A percentile compares a stretch with the other conserved stretches of the same genome.
Evolutionary conservation across 2,888 invertebrate species (phyloP).

Genomic region (Cantharis lateralis): DNA sequence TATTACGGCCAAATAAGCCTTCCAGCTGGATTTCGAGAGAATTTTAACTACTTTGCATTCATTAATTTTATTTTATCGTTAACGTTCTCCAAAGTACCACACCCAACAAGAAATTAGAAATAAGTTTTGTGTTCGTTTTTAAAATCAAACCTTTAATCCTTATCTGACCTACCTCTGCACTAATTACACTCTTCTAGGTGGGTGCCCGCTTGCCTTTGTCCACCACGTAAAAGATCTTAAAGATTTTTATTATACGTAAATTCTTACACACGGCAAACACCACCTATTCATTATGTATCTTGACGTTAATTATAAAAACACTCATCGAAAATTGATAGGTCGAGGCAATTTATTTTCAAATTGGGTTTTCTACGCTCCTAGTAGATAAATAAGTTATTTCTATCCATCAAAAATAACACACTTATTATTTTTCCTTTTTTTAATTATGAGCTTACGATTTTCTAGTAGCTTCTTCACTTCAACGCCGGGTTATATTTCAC

Average conservation of each 20-base stretch:
- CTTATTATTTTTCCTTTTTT: constrained; percentile 1
- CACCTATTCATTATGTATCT: constrained; percentile 20
- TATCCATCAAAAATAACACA: constrained; percentile 7
- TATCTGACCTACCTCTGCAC: constrained; percentile 31
- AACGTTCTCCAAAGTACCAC: constrained; percentile 34
- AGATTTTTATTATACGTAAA: constrained; percentile 17
- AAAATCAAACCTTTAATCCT: constrained; percentile 31
- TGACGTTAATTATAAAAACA: constrained; percentile 28
- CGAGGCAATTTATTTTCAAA: constrained; percentile 12
- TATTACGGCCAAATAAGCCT: constrained; percentile 12
- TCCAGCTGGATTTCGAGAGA: constrained; percentile 3
- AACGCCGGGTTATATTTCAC: constrained; percentile 8
- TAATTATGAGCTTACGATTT: constrained; percentile 8
- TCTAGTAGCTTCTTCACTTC: neutral
- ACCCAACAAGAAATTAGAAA: constrained; percentile 33
- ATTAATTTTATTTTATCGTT: constrained; percentile 31
- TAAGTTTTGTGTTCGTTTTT: constrained; percentile 19
- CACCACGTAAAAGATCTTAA: constrained; percentile 11
- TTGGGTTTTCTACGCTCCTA: constrained; percentile 11
- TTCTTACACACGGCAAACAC: constrained; percentile 9
- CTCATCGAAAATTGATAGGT: constrained; percentile 14
- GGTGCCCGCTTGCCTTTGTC: neutral
- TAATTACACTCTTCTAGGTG: constrained; percentile 29
- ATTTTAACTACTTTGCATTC: constrained; percentile 28
- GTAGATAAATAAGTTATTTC: constrained; percentile 18